Base-by-base conservation (phyloP, 1,140 invertebrate species). In the Trichoplusia ni region DNA sequence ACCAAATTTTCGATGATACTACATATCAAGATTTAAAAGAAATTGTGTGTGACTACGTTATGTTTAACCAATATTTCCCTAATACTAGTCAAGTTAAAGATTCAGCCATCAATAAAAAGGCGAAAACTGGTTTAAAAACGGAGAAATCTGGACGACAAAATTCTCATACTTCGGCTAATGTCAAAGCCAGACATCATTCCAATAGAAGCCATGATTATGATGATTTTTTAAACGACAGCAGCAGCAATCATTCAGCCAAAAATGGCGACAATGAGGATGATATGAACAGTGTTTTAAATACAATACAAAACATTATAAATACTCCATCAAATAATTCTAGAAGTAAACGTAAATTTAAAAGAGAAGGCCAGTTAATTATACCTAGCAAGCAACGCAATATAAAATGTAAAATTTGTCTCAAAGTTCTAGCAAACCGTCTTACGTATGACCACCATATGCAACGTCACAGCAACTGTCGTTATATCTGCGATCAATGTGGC, bases 381-480 rank as follows among this genome's bases (percentile, higher is more conserved):
- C 42, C 16, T 23, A 21, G 13, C 0, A 68, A 66, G 7, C 11
- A 64, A 65, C 23, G 25, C 19, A 72, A 65, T 35, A 64, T 76
- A 8, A 47, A 53, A 7, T 90, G 86, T 69, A 69, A 75, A 11
- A 49, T 83, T 13, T 90, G 86, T 61, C 46, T 77, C 4, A 84
- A 81, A 71, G 61, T 75, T 1, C 66, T 88, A 42, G 76, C 81
- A 2, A 86, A 84, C 42, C 71, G 60, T n/a, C 6, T 61, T 18
- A 84, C 82, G 31, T 89, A 82, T 27, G 61, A 73, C n/a, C 67
- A 77, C 51, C 86, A 89, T 31, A 85, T 89, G 85, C 81, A 86
- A 69, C 66, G 80, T 7, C 86, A 89, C 29, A 83, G 67, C 44
- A 79, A 77, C 8, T 85, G 66, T 51, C 70, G 71, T 23, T 89